Base-by-base conservation (phyloP, 1,140 invertebrate species). In the Luehdorfia chinensis region DNA sequence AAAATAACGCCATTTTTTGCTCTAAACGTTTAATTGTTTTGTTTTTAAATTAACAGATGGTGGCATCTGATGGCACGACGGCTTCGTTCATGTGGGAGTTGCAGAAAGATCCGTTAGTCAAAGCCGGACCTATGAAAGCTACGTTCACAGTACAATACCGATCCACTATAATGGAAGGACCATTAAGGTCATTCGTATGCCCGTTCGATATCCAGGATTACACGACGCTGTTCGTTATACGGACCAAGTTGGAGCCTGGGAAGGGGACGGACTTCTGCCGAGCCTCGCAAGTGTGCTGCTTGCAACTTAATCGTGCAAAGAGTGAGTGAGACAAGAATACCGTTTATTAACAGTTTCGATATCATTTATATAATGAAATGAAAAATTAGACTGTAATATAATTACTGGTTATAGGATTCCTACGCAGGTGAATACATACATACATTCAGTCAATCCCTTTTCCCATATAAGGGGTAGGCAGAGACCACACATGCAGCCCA, bases 211-310 rank as follows among this genome's bases (percentile, higher is more conserved):
- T 90, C 21, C 87, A 89, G 9, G 89, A 90, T 47, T 90, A 90
- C 52, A 89, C 87, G 85, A 98, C 96, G 7, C 84, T 97, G 57
- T 97, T 95, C 72, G 92, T 93, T 36, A 90, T 98, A 32, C 90
- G 92, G 51, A 94, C 94, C 0, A 91, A 91, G 61, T 89, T 98
- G 46, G 94, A 96, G 65, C 93, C 95, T 0, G 89, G 89, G 4
- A 94, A 94, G 65, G 95, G 94, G 8, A 90, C 89, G 16, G 95
- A 97, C 66, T 93, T 97, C 78, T 97, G 96, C 78, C 92, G 95
- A 52, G 93, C 95, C 23, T 95, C 95, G 39, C 94, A 93, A 55
- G 93, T 97, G 75, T 97, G 95, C 84, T 93, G 94, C 79, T 88
- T 98, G 50, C 92, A 93, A 70, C 86, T 98, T 25, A 92, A 59